Base-by-base conservation (phyloP, 2,797 vertebrate genomes). In the Nannoperca australis region DNA sequence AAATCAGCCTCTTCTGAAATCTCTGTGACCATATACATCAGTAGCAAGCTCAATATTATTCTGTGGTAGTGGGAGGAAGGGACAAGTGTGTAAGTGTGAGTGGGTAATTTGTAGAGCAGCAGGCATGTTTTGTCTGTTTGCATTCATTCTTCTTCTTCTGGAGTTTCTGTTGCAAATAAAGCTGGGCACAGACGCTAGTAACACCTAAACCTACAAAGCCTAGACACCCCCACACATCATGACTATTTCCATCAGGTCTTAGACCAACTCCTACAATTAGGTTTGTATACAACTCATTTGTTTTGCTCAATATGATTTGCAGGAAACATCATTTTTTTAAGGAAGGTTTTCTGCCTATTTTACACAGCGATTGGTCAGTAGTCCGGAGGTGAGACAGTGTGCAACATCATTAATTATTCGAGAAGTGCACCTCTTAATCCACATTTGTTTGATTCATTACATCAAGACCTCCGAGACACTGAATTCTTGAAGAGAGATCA, bases 11-110 rank as follows among this genome's bases (percentile, higher is more conserved):
- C 79, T 87, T 87, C 81, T 88, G 74, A 70, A 85, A 83, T 68
- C 84, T 79, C 72, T 81, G 75, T 62, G 63, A 45, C 24, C 71
- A 85, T 79, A 92, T 88, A 85, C 76, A 89, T 91, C 84, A 85
- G 75, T 64, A 73, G 70, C 73, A 85, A 89, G 81, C 70, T 85
- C 77, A 85, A 81, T 89, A 86, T 91, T 91, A 82, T 83, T 83
- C 80, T 84, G 67, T 73, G 64, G 44, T 20, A 58, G 76, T 70
- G 50, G 82, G 76, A 70, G 70, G 56, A 83, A 81, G 64, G 71
- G 70, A 71, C n/a, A 64, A 67, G 59, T 76, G 65, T 71, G 67
- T 82, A 20, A 83, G 55, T 75, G 55, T 83, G 22, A 85, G 73
- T 83, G 83, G 85, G 73, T 73, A 22, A 72, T 84, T 83, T 85